Evolutionary conservation across 2,888 invertebrate genomes (phyloP), one percentile per base, ranked within the genome.

Genomic region (Seira sanloemensis): DNA sequence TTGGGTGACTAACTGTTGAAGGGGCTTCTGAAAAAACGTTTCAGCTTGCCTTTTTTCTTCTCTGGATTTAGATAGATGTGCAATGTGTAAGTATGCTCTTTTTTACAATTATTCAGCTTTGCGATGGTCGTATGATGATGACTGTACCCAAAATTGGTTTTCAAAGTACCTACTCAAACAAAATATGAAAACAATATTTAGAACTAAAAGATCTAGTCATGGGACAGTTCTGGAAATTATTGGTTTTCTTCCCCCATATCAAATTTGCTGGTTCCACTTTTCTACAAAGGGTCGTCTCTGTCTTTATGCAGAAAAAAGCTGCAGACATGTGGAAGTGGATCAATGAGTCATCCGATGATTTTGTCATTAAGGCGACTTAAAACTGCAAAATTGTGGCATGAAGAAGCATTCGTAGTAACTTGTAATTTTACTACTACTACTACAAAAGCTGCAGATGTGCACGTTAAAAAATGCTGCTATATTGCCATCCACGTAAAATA

Each of bases 1-100:
- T 68, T 75, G 69, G 81, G 66, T 81, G 81, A 81, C 81, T 81
- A 81, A 81, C 81, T 71, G 75, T 69, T 76, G 81, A 81, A 81
- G 81, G 81, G 81, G 75, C 80, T 80, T 80, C 54, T 75, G 65
- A 37, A 37, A 37, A 37, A 37, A 37, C 37, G 37, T 37, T 37
- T 37, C 37, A 37, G n/a, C n/a, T 68, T 80, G 50, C 21, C 26
- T 68, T 73, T 27, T 76, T 21, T 75, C 24, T 19, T 72, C n/a
- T 24, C 26, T 27, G 69, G 72, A 72, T 24, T 71, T 71, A 4
- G n/a, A 75, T 27, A 23, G 58, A 73, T n/a, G 46, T 19, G 37
- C 12, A 46, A 66, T 25, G 16, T 65, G 27, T n/a, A n/a, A 23
- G 2, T 46, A 18, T 23, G 2, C 24, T 7, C n/a, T 12, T 21